Conservation (phyloP, 2,888 invertebrate genomes). For the Arenicola marina region DNA sequence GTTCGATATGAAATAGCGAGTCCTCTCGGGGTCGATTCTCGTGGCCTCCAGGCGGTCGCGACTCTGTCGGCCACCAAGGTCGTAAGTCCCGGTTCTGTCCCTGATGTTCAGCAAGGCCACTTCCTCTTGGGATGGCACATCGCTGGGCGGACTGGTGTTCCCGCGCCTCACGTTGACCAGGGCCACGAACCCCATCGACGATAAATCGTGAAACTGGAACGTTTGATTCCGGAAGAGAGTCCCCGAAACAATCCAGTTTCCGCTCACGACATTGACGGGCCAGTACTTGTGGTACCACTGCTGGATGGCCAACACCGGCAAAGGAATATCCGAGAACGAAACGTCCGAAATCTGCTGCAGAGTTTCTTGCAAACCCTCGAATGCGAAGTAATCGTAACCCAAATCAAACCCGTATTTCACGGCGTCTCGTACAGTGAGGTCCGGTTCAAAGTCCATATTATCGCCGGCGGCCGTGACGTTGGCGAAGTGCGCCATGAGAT, state of each 20-base stretch:
- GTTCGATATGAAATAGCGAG: slow-evolving; percentile 37
- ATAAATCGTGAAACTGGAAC: slow-evolving; percentile 41
- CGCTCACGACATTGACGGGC: slow-evolving; percentile 45
- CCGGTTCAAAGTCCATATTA: not conserved
- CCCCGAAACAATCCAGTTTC: slow-evolving; percentile 47
- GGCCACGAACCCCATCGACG: slow-evolving; percentile 39
- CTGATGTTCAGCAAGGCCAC: slow-evolving; percentile 46
- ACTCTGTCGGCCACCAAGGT: slow-evolving; percentile 38
- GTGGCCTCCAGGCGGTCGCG: slow-evolving; percentile 26
- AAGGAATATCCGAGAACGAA: not conserved
- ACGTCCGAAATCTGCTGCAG: no score
- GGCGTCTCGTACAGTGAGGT: not conserved
- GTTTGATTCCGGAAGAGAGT: no score
- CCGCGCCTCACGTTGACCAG: slow-evolving; percentile 46
- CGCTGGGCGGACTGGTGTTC: not conserved
- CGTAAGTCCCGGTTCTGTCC: slow-evolving; percentile 42
- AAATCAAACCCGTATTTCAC: not conserved
- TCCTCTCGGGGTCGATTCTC: slow-evolving; percentile 17
- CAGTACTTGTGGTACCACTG: slow-evolving; percentile 44
- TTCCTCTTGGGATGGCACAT: slow-evolving; percentile 40
- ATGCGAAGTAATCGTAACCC: not conserved
- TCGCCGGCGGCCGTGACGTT: slow-evolving; percentile 16
- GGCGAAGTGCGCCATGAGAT: slow-evolving; percentile 41
- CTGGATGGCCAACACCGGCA: not conserved
- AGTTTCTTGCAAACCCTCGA: not conserved